phyloP scores from a whole-genome alignment of 2,888 invertebrate genomes.

The Eupithecia abbreviata region DNA sequence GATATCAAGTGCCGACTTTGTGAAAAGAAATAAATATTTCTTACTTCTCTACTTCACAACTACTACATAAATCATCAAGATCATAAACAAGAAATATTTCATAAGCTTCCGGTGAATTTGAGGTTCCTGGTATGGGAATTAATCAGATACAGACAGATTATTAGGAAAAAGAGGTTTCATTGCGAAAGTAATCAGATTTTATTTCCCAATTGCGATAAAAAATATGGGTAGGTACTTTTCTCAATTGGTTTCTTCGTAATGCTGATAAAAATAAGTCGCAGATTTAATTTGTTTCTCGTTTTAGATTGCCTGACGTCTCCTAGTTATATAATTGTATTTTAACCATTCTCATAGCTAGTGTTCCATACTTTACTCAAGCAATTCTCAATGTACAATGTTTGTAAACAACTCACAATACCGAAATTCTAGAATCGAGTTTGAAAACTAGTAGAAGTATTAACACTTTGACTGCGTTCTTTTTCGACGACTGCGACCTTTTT shows the following conservation, averaged over 20 bases:
- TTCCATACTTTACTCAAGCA: too few relatives aligned
- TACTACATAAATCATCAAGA: background rate
- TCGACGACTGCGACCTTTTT: too few relatives aligned
- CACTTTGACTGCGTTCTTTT: too few relatives aligned
- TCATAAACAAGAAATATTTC: background rate
- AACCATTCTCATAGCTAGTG: too few relatives aligned
- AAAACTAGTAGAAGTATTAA: too few relatives aligned
- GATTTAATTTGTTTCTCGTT: slow-evolving; percentile 11
- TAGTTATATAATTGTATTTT: background rate
- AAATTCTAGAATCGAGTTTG: too few relatives aligned
- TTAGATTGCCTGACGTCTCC: background rate
- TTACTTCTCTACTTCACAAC: too few relatives aligned
- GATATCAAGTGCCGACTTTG: too few relatives aligned
- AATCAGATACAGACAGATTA: slow-evolving; percentile 17
- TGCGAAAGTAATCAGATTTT: slow-evolving; percentile 18
- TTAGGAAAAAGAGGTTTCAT: slow-evolving; percentile 11
- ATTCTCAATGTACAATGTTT: too few relatives aligned
- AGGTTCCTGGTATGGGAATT: background rate
- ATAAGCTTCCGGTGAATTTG: background rate
- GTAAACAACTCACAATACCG: too few relatives aligned
- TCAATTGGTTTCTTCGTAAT: slow-evolving; percentile 11
- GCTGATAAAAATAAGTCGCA: slow-evolving; percentile 13
- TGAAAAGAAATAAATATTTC: too few relatives aligned
- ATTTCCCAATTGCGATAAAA: slow-evolving; percentile 13
- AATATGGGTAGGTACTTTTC: background rate